Evolutionary conservation across 2,113 vertebrate species (phyloP).

Genomic region (Toxotes jaculatrix): DNA sequence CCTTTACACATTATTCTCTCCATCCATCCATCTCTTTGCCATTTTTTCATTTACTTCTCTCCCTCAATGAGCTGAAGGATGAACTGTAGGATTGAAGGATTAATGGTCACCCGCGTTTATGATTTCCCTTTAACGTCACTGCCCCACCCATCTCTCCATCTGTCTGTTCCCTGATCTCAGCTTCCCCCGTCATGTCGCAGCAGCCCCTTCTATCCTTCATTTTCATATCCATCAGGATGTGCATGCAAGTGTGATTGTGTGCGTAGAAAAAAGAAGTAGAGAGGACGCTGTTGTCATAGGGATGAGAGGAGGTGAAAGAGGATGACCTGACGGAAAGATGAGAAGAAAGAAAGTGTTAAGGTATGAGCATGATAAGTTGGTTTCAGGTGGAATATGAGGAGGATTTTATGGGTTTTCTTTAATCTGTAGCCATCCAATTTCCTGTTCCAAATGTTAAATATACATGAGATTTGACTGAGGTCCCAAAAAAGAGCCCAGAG

Average conservation of each 20-base stretch:
- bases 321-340: slow-evolving; percentile 25
- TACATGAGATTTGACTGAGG: background rate
- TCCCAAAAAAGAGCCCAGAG: background rate
- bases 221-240: slow-evolving; percentile 39
- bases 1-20: slow-evolving; percentile 54
- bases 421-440: background rate
- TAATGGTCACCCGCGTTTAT: slow-evolving; percentile 51
- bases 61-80: slow-evolving; percentile 47
- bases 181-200: slow-evolving; percentile 23
- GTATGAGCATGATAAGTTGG: background rate
- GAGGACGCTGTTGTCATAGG: background rate
- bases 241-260: slow-evolving; percentile 40
- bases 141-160: slow-evolving; percentile 27
- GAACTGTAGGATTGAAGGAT: slow-evolving; percentile 50
- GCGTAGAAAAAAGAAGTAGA: slow-evolving; percentile 11
- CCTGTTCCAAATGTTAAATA: too few relatives aligned
- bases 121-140: slow-evolving; percentile 41
- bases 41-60: slow-evolving; percentile 66
- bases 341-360: background rate
- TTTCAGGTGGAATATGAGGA: background rate
- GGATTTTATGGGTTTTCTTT: background rate
- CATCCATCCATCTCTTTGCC: slow-evolving; percentile 50
- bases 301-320: slow-evolving; percentile 13
- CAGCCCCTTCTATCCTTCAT: slow-evolving; percentile 51
- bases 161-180: slow-evolving; percentile 25